Base-by-base conservation (phyloP, 2,113 vertebrate species). In the Gopherus evgoodei region DNA sequence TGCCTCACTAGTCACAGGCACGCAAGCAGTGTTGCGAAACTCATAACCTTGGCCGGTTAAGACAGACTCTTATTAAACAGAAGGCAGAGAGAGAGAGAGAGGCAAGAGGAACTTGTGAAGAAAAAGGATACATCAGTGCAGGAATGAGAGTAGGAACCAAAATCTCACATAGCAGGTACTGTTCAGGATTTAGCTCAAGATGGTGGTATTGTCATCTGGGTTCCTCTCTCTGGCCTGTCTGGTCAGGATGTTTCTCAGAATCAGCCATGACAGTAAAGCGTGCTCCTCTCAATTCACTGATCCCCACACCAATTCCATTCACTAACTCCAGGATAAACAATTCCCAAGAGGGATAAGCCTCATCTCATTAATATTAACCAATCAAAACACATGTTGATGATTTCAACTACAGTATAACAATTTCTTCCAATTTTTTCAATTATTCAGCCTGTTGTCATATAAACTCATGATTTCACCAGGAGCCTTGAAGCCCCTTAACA, bases 41-140 rank as follows among this genome's bases (percentile, higher is more conserved):
- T 62, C 12, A 31, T 29, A 62, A 11, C 14, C 57, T 14, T 62
- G 57, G 29, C 12, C 24, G 53, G 1, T 0, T 0, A 38, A 2
- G 1, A 13, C 85, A 72, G 35, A 52, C 14, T 24, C 19, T 22
- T 1, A 2, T 83, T 81, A n/a, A 90, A 88, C 54, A 89, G 84
- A 8, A 7, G 76, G 52, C 17, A 6, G 29, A 84, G 2, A 7
- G 72, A 38, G 62, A 84, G 29, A 84, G 2, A 7, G 56, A 38
- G 62, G 42, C 87, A 83, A 5, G 3, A 80, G 47, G 3, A 91
- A 53, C 0, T 0, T 1, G 11, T 84, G 35, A 62, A 38, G 65
- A 22, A 62, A 72, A 72, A 72, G 17, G 65, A 72, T 7, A 72
- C 17, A 38, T 72, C 17, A 38, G 19, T n/a, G 11, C 17, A 3